phyloP scores from a whole-genome alignment of 2,113 vertebrate species.

The Loxodonta africana region DNA sequence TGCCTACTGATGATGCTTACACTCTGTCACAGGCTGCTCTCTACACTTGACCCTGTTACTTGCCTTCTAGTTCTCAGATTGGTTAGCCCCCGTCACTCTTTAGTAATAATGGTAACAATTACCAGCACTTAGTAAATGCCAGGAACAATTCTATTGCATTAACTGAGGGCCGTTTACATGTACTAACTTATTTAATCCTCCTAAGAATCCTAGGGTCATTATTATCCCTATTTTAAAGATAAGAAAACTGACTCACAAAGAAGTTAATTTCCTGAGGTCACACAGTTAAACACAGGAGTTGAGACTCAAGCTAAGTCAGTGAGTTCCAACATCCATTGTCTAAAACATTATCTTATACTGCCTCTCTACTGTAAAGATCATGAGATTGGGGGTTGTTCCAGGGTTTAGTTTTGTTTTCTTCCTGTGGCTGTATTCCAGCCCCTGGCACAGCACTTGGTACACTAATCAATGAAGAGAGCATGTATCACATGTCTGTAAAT shows the following conservation, averaged over 20 bases:
- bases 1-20: neutral
- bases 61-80: neutral
- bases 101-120: neutral
- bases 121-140: neutral
- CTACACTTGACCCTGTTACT: neutral
- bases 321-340: neutral
- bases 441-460: neutral
- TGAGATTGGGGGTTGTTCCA: neutral
- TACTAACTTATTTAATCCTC: neutral
- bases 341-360: neutral
- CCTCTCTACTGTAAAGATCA: neutral
- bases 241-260: too few relatives aligned
- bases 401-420: neutral
- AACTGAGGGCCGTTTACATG: neutral
- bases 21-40: neutral
- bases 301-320: neutral
- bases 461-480: neutral
- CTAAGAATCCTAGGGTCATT: neutral
- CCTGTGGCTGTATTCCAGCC: neutral
- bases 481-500: neutral
- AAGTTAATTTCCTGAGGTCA: too few relatives aligned
- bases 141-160: neutral
- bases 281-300: neutral
- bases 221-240: neutral
- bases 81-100: neutral